phyloP scores from a whole-genome alignment of 2,797 vertebrate species.

The Diplodus puntazzo region DNA sequence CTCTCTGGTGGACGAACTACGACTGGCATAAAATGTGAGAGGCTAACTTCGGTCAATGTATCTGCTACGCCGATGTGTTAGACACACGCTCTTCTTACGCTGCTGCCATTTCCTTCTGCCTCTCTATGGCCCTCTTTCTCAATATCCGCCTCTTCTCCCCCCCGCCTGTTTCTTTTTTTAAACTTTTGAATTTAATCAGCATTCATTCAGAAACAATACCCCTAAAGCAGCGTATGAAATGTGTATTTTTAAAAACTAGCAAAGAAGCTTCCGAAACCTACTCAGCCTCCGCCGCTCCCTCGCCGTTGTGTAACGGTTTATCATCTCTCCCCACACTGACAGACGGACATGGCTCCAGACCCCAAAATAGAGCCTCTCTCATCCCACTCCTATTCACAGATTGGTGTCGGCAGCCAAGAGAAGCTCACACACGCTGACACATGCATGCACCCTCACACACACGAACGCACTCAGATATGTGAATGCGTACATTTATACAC shows the following conservation, averaged over 20 bases:
- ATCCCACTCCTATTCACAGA: conserved; percentile 65
- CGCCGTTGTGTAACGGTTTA: conserved; percentile 35
- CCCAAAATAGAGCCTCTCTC: conserved; percentile 65
- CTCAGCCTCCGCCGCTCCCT: background rate
- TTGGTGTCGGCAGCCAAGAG: conserved; percentile 43
- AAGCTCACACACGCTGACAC: conserved; percentile 25
- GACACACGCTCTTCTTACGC: background rate
- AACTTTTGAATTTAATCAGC: conserved; percentile 17
- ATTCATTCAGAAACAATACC: background rate
- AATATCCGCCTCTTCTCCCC: background rate
- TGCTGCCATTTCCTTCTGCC: background rate
- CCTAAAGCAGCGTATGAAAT: background rate
- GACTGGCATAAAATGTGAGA: background rate
- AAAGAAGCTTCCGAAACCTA: conserved; percentile 25
- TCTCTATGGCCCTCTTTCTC: background rate
- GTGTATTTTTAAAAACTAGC: background rate
- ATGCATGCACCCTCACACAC: background rate
- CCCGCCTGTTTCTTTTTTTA: background rate
- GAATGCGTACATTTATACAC: conserved; percentile 5
- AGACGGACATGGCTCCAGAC: conserved; percentile 51
- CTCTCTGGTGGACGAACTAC: too few species aligned
- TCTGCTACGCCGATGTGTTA: background rate
- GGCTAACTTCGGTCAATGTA: rapidly evolving
- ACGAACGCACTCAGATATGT: background rate
- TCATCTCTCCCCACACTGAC: conserved; percentile 55